Evolutionary conservation across 37 sponge, comb jelly and placozoan genomes (phyloP).

Genomic region (Oscarella lobularis): DNA sequence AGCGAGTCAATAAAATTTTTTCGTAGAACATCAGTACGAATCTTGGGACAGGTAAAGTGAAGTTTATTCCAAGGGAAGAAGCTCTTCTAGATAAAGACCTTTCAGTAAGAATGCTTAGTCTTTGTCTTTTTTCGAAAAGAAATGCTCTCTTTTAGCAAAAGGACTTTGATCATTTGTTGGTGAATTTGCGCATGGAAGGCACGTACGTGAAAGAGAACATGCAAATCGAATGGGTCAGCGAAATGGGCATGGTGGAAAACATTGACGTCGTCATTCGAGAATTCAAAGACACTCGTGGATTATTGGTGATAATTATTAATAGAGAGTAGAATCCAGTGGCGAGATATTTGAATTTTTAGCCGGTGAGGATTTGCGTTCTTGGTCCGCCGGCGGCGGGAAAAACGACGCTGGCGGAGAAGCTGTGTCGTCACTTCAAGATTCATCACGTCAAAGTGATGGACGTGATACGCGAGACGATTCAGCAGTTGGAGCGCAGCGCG

Average conservation of each 20-base stretch:
- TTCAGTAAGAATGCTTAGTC: no score
- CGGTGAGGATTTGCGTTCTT: conserved; percentile 62
- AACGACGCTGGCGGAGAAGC: conserved; percentile 30
- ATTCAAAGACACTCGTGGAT: conserved; percentile 62
- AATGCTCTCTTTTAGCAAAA: conserved; percentile 56
- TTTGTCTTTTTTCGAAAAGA: no score
- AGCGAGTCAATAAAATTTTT: no score
- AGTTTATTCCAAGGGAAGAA: no score
- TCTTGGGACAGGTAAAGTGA: no score
- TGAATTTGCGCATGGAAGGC: conserved; percentile 74
- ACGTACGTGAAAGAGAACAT: conserved; percentile 55
- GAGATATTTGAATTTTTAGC: conserved; percentile 39
- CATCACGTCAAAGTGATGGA: conserved; percentile 75
- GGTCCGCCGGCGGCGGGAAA: conserved; percentile 88
- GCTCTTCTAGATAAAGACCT: no score
- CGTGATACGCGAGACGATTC: conserved; percentile 61
- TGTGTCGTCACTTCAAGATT: conserved; percentile 87
- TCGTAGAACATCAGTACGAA: no score
- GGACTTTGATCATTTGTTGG: conserved; percentile 53
- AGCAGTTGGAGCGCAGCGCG: conserved; percentile 34
- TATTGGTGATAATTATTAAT: no score
- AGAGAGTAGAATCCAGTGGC: no score
- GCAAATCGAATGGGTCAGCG: conserved; percentile 52
- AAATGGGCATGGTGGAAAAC: conserved; percentile 66
- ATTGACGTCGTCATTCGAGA: conserved; percentile 46